phyloP scores from a whole-genome alignment of 37 sponge, comb jelly and placozoan genomes.

The Petrosia ficiformis region DNA sequence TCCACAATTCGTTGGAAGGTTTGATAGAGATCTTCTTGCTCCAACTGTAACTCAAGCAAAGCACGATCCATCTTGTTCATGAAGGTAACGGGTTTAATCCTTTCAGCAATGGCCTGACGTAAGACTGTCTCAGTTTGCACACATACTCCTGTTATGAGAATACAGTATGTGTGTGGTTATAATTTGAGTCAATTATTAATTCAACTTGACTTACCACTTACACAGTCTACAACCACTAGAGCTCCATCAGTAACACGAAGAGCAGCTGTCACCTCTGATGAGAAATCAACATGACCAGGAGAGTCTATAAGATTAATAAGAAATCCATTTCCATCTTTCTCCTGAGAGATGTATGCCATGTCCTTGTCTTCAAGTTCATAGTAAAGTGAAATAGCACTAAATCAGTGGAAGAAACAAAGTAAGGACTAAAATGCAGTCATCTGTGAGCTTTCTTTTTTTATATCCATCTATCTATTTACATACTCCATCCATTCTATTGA shows the following conservation, averaged over 20 bases:
- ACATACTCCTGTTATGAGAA: slow-evolving; percentile 72
- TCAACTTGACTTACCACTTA: slow-evolving; percentile 77
- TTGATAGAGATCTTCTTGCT: slow-evolving; percentile 91
- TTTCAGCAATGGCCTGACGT: slow-evolving; percentile 95
- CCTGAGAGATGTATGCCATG: slow-evolving; percentile 49
- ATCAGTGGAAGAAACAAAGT: background rate
- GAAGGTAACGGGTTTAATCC: slow-evolving; percentile 96
- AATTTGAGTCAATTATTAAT: too few species aligned
- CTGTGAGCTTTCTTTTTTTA: too few species aligned
- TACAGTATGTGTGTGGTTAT: background rate
- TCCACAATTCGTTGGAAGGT: slow-evolving; percentile 97
- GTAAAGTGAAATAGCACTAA: slow-evolving; percentile 71
- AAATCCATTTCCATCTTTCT: slow-evolving; percentile 71
- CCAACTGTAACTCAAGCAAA: slow-evolving; percentile 96
- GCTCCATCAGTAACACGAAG: slow-evolving; percentile 89
- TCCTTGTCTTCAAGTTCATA: slow-evolving; percentile 77
- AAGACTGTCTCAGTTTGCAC: slow-evolving; percentile 98
- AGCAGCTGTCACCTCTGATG: slow-evolving; percentile 84
- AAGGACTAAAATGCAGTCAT: background rate
- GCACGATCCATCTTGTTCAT: slow-evolving; percentile 99
- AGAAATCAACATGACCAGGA: slow-evolving; percentile 89
- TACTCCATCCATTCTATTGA: too few species aligned
- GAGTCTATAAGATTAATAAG: slow-evolving; percentile 90
- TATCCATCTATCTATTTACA: too few species aligned
- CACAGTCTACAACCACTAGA: slow-evolving; percentile 84